Evolutionary conservation across 2,797 vertebrate species (phyloP), one percentile per base, ranked within the genome.

Genomic region (Vespertilio murinus): DNA sequence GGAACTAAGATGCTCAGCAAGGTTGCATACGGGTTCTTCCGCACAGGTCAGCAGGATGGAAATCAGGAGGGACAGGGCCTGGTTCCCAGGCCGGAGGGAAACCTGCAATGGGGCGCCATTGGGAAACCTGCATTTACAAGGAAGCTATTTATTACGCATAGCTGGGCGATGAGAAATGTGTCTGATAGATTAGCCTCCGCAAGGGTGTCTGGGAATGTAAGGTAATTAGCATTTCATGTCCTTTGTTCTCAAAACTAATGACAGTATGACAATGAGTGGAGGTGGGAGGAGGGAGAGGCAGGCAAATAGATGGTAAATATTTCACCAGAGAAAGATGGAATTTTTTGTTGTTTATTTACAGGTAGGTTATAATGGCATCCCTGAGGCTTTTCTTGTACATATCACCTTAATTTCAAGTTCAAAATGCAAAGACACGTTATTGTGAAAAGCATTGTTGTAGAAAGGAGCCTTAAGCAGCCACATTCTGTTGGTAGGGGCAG

Each of bases 181-280:
- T 25, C 92, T 87, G 69, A 94, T n/a, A 88, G 10, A 49, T 84
- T 79, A 71, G 64, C 85, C 95, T 90, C 61, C 61, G 90, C 35
- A 87, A 96, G 67, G 56, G 78, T 93, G 92, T 97, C 94, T 95
- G 92, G 90, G 93, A 96, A 93, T 86, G 67, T 64, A 74, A 86
- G 23, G 22, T 84, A 94, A 95, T 91, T 93, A 95, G 61, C 71
- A 49, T 93, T 89, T 80, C 77, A 91, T 89, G 85, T 87, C 77
- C 90, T 97, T 92, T 89, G 92, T 95, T 97, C 85, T 94, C 90
- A 83, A 84, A 96, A 92, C 94, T 93, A 95, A 91, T 94, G 88
- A 86, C 42, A 77, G 35, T 45, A 47, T 42, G 70, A n/a, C 11
- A 28, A 75, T n/a, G 59, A 56, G 59, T 69, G 61, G 71, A 79